Percentiles rank a stretch among this genome's conserved stretches.
These are phyloP conservation scores for Lateolabrax maculatus DNA, from an alignment of 2,797 vertebrate genomes.

Conservation along the genomic window DNA sequence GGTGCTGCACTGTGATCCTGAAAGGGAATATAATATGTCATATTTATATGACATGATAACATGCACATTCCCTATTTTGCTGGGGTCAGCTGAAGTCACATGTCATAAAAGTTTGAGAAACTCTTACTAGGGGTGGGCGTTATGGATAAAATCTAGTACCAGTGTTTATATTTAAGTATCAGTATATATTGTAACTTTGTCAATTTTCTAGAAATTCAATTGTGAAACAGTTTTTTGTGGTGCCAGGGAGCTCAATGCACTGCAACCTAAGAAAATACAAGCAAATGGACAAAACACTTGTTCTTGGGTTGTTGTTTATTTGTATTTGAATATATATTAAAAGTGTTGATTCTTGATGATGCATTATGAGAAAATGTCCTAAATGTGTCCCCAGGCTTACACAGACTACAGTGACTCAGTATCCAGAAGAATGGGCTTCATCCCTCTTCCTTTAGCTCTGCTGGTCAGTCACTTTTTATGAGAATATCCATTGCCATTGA, in stretches of 20 bases:
- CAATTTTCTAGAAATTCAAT: no score
- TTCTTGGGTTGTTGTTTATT: no score
- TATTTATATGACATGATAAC: not conserved
- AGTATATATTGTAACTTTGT: no score
- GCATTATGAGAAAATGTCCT: conserved; percentile 22
- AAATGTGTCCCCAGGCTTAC: conserved; percentile 89
- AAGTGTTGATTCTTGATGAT: conserved; percentile 10
- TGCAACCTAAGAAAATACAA: no score
- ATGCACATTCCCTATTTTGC: no score
- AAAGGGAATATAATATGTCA: not conserved
- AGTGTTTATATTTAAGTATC: not conserved
- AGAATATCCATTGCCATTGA: not conserved
- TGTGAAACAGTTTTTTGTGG: no score
- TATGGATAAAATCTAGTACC: not conserved
- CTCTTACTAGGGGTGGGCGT: not conserved
- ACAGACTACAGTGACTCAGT: conserved; percentile 99
- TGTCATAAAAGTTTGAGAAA: not conserved
- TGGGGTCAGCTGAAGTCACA: no score
- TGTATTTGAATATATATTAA: no score
- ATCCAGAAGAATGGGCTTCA: conserved; percentile 98
- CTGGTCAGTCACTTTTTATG: conserved; percentile 87
- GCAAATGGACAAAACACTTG: no score
- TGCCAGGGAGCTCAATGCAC: no score
- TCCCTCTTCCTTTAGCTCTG: conserved; percentile 96
- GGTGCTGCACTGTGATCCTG: not conserved